phyloP scores from a whole-genome alignment of 2,888 invertebrate genomes.

The Neria commutata region DNA sequence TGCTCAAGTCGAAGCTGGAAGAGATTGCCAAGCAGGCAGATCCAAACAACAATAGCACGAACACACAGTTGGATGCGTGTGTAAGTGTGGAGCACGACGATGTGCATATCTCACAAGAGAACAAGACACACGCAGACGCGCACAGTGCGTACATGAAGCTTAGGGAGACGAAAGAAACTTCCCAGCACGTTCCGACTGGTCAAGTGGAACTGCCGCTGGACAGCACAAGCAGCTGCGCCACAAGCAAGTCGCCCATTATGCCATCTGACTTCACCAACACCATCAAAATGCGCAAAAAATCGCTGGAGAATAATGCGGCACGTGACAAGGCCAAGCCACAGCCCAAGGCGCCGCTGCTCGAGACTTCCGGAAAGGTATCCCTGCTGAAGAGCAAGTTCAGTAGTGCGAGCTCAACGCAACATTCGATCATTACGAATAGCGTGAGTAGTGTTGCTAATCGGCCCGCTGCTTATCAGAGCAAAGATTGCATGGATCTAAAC shows the following conservation, averaged over 20 bases:
- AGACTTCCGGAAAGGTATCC: slow-evolving; percentile 56
- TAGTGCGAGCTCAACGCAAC: slow-evolving; percentile 21
- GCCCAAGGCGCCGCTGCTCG: slow-evolving; percentile 44
- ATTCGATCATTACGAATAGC: not conserved
- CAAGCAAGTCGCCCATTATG: slow-evolving; percentile 52
- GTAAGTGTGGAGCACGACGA: slow-evolving; percentile 19
- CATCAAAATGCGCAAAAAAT: slow-evolving; percentile 60
- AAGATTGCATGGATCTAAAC: slow-evolving; percentile 38
- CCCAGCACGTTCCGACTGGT: not conserved
- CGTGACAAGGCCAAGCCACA: slow-evolving; percentile 54
- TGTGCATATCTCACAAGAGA: slow-evolving; percentile 24
- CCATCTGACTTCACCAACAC: slow-evolving; percentile 61
- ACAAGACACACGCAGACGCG: no score
- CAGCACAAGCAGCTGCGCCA: slow-evolving; percentile 21
- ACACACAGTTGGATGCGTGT: not conserved
- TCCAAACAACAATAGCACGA: slow-evolving; percentile 19
- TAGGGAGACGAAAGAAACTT: not conserved
- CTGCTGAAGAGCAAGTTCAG: slow-evolving; percentile 57
- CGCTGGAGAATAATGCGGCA: slow-evolving; percentile 55
- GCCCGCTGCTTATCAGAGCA: slow-evolving; percentile 9
- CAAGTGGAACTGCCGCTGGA: slow-evolving; percentile 4
- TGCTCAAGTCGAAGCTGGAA: slow-evolving; percentile 56
- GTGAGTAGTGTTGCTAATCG: slow-evolving; percentile 14
- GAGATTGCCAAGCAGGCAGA: slow-evolving; percentile 52
- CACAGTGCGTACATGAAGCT: no score